These are phyloP conservation scores for Alaudala cheleensis DNA, from an alignment of 2,113 vertebrate genomes.

Conservation along the genomic window DNA sequence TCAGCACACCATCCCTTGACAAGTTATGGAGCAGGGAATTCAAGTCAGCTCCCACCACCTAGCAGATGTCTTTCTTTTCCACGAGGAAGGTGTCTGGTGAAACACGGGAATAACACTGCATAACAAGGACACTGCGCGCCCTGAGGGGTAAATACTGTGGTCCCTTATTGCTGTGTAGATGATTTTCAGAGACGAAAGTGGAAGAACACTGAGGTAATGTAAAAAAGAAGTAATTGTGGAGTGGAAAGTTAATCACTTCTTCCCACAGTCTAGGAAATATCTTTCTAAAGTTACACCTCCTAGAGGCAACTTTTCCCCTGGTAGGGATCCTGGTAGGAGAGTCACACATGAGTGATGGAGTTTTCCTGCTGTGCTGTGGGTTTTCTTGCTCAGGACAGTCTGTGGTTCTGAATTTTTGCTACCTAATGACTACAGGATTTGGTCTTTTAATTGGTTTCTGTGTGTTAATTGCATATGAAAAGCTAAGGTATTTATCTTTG, in stretches of 20 bases:
- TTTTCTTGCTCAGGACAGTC: not conserved
- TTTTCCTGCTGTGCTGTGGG: conserved; percentile 24
- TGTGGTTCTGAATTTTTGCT: conserved; percentile 20
- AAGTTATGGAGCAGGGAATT: not conserved
- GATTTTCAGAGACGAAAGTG: not conserved
- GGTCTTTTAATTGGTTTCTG: conserved; percentile 58
- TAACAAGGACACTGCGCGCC: not conserved
- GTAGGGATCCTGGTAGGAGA: not conserved
- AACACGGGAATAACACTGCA: not conserved
- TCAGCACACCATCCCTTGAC: not conserved
- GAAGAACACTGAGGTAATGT: not conserved
- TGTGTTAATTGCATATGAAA: conserved; percentile 55
- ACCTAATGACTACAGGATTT: conserved; percentile 16
- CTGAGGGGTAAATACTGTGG: conserved; percentile 30
- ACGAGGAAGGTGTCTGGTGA: not conserved
- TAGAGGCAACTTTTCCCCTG: not conserved
- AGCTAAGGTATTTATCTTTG: conserved; percentile 52
- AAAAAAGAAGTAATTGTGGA: not conserved
- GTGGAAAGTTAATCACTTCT: conserved; percentile 28
- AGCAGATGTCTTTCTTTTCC: not conserved
- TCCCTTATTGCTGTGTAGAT: conserved; percentile 9
- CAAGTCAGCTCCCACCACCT: not conserved
- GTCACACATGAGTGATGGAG: not conserved
- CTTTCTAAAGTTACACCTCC: conserved; percentile 17
- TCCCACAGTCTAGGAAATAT: not conserved